Conservation (phyloP, 1,140 invertebrate species). For the Theocolax elegans region DNA sequence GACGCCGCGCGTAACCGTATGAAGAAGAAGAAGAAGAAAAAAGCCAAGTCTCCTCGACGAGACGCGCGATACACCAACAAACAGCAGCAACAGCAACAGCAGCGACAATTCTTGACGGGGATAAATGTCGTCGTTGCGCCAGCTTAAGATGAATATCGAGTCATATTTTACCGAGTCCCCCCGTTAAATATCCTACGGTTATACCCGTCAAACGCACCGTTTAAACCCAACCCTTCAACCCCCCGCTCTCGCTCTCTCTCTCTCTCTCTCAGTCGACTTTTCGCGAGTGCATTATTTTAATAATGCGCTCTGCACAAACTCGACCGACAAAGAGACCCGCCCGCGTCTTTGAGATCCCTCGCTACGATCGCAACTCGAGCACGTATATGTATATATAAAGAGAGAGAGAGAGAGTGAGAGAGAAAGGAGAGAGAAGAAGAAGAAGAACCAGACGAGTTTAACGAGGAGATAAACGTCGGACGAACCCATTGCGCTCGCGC, state of each 20-base stretch:
- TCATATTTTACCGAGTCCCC: slow-evolving; percentile 47
- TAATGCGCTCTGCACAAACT: slow-evolving; percentile 45
- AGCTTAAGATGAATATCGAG: slow-evolving; percentile 53
- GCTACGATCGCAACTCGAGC: neutral
- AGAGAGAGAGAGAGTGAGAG: neutral
- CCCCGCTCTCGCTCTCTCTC: slow-evolving; percentile 23
- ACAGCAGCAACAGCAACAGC: slow-evolving; percentile 8
- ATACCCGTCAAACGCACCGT: slow-evolving; percentile 44
- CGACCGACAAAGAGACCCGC: slow-evolving; percentile 45
- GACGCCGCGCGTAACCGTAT: no score
- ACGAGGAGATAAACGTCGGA: slow-evolving; percentile 49
- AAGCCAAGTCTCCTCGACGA: no score
- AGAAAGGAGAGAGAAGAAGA: neutral
- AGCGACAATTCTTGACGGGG: slow-evolving; percentile 38
- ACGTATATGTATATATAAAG: neutral
- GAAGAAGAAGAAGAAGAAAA: no score
- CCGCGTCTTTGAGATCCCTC: slow-evolving; percentile 7
- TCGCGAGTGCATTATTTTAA: slow-evolving; percentile 54
- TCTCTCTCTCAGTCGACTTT: no score
- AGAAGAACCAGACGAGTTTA: slow-evolving; percentile 29
- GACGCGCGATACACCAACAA: no score
- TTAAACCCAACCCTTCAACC: slow-evolving; percentile 51
- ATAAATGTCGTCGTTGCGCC: slow-evolving; percentile 50
- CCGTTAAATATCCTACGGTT: slow-evolving; percentile 47
- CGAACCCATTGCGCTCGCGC: neutral